Conservation (phyloP, 2,888 invertebrate genomes). For the Apomyelois bistriatella region DNA sequence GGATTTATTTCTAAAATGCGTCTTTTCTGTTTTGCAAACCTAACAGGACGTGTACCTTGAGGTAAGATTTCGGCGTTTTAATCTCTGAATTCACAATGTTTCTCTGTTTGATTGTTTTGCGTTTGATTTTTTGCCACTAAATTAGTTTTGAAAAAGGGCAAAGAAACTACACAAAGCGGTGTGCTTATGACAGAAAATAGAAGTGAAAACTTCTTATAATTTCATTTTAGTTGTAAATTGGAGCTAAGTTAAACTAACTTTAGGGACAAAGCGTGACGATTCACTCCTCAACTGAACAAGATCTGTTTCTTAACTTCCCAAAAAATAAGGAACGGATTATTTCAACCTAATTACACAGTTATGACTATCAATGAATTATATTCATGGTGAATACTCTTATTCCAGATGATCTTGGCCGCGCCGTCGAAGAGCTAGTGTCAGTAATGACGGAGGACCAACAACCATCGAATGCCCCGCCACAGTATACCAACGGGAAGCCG, state of each 20-base stretch:
- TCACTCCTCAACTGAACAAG: no score
- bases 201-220: no score
- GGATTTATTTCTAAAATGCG: slow-evolving; percentile 25
- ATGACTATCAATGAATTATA: no score
- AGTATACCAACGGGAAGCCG: slow-evolving; percentile 73
- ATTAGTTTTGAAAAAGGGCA: no score
- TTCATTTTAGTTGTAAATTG: no score
- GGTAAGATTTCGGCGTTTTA: slow-evolving; percentile 40
- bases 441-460: slow-evolving; percentile 89
- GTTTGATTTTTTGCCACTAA: background rate
- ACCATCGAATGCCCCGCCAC: slow-evolving; percentile 60
- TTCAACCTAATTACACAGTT: no score
- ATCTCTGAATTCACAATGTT: background rate
- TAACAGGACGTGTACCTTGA: slow-evolving; percentile 74
- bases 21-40: slow-evolving; percentile 42
- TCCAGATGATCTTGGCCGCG: slow-evolving; percentile 91
- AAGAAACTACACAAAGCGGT: no score
- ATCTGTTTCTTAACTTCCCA: no score
- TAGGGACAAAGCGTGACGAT: no score
- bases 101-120: background rate
- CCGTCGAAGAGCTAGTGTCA: slow-evolving; percentile 92
- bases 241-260: no score
- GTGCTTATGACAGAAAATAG: no score
- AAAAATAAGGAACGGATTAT: no score
- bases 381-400: background rate